phyloP scores from a whole-genome alignment of 2,113 vertebrate species.

The Genyomyrus donnyi region DNA sequence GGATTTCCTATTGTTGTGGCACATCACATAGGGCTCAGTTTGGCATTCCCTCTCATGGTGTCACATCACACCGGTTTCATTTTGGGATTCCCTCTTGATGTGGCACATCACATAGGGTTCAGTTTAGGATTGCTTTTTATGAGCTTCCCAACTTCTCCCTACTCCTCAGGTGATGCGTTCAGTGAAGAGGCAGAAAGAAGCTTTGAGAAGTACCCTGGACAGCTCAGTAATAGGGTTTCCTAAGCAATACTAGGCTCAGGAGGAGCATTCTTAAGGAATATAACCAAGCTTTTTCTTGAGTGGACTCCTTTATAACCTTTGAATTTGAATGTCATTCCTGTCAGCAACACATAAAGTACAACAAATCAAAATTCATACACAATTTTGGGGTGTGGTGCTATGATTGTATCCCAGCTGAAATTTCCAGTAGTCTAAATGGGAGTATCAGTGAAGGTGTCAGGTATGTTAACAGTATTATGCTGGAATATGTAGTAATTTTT shows the following conservation, averaged over 20 bases:
- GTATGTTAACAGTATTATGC: not conserved
- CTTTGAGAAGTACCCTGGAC: constrained; percentile 91
- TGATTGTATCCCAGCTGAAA: not conserved
- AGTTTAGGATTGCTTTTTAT: not conserved
- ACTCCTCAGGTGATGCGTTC: constrained; percentile 77
- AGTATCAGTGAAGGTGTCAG: not conserved
- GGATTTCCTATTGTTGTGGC: not conserved
- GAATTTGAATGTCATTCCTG: not conserved
- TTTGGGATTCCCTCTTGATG: not conserved
- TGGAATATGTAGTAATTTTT: not conserved
- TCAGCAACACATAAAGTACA: not conserved
- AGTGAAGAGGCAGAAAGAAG: constrained; percentile 85
- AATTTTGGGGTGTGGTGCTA: not conserved
- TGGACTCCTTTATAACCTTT: not conserved
- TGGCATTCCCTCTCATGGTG: not conserved
- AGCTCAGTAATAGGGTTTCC: constrained; percentile 88
- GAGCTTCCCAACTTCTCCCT: not conserved
- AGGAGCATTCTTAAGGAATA: not conserved
- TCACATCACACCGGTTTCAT: not conserved
- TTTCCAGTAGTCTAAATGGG: not conserved
- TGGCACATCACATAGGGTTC: not conserved
- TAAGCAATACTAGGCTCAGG: constrained; percentile 43
- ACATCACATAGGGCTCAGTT: not conserved
- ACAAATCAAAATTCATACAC: not conserved
- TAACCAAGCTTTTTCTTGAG: not conserved